A percentile compares a stretch with the other conserved stretches of the same genome.
These are phyloP conservation scores for Sminthurinus signatus DNA, from an alignment of 1,140 invertebrate species.

Conservation along the genomic window DNA sequence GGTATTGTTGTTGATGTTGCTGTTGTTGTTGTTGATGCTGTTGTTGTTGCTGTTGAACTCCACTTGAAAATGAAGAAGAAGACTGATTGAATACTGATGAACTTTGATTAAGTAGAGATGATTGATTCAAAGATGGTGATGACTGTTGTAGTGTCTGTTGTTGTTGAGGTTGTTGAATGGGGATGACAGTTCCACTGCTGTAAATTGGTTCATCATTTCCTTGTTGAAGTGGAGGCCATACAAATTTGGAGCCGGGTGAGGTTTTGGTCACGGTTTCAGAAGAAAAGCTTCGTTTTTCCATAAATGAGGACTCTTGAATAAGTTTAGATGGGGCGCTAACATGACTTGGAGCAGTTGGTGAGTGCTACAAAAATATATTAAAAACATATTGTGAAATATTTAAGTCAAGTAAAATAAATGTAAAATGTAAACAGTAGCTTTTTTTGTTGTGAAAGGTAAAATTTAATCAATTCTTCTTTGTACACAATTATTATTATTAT, in stretches of 20 bases:
- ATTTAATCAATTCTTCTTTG: too few species aligned
- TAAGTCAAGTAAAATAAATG: too few species aligned
- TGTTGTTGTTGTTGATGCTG: slow-evolving; percentile 14
- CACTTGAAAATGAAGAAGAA: neutral
- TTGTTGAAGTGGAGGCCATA: slow-evolving; percentile 53
- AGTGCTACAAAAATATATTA: slow-evolving; percentile 19
- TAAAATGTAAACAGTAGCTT: too few species aligned
- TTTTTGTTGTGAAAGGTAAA: too few species aligned
- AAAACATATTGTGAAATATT: too few species aligned
- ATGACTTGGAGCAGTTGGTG: slow-evolving; percentile 24
- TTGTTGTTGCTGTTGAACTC: slow-evolving; percentile 13
- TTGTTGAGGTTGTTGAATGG: slow-evolving; percentile 22
- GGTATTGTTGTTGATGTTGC: slow-evolving; percentile 9
- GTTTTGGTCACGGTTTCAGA: slow-evolving; percentile 30
- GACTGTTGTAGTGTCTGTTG: slow-evolving; percentile 35
- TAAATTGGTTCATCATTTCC: slow-evolving; percentile 32
- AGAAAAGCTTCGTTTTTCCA: slow-evolving; percentile 20
- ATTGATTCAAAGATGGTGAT: neutral
- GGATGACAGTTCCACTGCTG: slow-evolving; percentile 19
- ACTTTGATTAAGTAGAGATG: neutral
- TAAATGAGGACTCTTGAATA: slow-evolving; percentile 1
- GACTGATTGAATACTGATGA: neutral
- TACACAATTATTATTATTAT: too few species aligned
- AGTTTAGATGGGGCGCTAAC: slow-evolving; percentile 25
- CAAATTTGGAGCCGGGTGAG: slow-evolving; percentile 45